Evolutionary conservation across 2,113 vertebrate species (phyloP).

Genomic region (Tautogolabrus adspersus): DNA sequence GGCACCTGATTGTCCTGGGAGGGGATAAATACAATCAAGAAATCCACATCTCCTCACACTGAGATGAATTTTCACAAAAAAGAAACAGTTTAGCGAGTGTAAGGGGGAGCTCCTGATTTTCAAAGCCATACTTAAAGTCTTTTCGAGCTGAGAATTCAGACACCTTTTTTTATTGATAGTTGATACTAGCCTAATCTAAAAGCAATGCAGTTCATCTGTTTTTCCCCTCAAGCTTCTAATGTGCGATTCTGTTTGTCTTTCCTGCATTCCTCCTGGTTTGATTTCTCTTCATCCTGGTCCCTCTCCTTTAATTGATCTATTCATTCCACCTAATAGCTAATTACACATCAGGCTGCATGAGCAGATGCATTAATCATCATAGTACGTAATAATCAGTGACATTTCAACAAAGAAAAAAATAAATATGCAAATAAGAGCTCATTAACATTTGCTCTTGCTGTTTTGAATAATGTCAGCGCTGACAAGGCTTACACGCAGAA

Average conservation of each 20-base stretch:
- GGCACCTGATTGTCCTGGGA: slow-evolving; percentile 70
- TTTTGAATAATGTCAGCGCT: slow-evolving; percentile 99
- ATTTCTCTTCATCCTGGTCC: slow-evolving; percentile 92
- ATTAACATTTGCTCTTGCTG: slow-evolving; percentile 99
- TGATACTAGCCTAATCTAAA: slow-evolving; percentile 44
- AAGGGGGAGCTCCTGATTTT: slow-evolving; percentile 46
- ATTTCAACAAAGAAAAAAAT: slow-evolving; percentile 99
- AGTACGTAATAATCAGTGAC: slow-evolving; percentile 99
- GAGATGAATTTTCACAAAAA: slow-evolving; percentile 45
- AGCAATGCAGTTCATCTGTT: slow-evolving; percentile 11
- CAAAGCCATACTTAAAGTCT: slow-evolving; percentile 44
- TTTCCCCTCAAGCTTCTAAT: slow-evolving; percentile 25
- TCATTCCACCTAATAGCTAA: slow-evolving; percentile 99
- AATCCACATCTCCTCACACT: slow-evolving; percentile 54
- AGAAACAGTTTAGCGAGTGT: slow-evolving; percentile 34
- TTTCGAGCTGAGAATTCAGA: slow-evolving; percentile 32
- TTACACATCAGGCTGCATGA: slow-evolving; percentile 99
- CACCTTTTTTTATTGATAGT: slow-evolving; percentile 33
- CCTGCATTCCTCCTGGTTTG: slow-evolving; percentile 83
- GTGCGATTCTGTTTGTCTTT: slow-evolving; percentile 66
- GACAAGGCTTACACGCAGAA: slow-evolving; percentile 95
- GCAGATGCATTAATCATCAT: slow-evolving; percentile 99
- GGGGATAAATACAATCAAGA: slow-evolving; percentile 70
- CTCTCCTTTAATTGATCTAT: slow-evolving; percentile 98
- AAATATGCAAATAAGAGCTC: slow-evolving; percentile 99